A percentile compares a stretch with the other conserved stretches of the same genome.
These are phyloP conservation scores for Syngnathus floridae DNA, from an alignment of 2,113 vertebrate genomes.

Conservation along the genomic window DNA sequence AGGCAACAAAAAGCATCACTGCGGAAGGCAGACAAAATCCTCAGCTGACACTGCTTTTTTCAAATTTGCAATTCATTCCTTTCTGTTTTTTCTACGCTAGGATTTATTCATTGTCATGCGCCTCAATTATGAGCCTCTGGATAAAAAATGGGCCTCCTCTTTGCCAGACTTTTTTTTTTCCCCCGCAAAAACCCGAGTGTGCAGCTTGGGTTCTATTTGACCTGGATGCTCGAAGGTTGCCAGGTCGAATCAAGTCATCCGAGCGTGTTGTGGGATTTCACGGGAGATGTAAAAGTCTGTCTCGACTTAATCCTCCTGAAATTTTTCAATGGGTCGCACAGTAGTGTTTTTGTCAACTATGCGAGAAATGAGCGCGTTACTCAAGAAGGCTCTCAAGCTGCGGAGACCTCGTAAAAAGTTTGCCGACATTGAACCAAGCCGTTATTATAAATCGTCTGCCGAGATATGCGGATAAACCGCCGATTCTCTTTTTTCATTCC, in stretches of 20 bases:
- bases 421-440: neutral
- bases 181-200: constrained; percentile 54
- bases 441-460: neutral
- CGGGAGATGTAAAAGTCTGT: constrained; percentile 49
- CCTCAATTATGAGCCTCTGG: constrained; percentile 46
- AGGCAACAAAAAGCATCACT: neutral
- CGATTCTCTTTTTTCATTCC: neutral
- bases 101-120: constrained; percentile 65
- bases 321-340: constrained; percentile 4
- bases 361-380: constrained; percentile 19
- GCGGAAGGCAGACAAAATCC: neutral
- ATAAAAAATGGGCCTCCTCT: constrained; percentile 19
- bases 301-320: constrained; percentile 37
- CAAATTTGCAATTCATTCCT: constrained; percentile 38
- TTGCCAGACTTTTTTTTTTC: constrained; percentile 52
- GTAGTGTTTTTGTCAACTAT: constrained; percentile 33
- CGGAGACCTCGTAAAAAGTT: neutral
- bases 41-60: neutral
- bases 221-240: constrained; percentile 51
- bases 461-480: neutral
- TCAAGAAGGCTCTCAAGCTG: neutral
- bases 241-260: constrained; percentile 54
- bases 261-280: constrained; percentile 49
- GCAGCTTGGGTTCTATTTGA: constrained; percentile 38
- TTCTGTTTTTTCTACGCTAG: constrained; percentile 15